A percentile compares a stretch with the other conserved stretches of the same genome.
phyloP scores from a whole-genome alignment of 2,113 vertebrate genomes.

The Reinhardtius hippoglossoides region DNA sequence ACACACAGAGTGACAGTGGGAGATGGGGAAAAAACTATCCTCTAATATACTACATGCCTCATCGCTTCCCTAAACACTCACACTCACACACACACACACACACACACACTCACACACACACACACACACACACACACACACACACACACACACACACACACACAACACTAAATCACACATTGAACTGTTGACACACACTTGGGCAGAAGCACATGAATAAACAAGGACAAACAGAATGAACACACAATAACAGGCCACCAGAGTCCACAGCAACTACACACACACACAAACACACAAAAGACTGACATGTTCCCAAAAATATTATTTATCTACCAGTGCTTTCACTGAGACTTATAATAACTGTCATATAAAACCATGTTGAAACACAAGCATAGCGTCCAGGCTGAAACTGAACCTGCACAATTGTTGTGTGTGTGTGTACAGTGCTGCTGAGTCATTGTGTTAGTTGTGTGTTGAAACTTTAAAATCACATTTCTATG shows the following conservation, averaged over 20 bases:
- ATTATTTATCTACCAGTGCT: slow-evolving; percentile 28
- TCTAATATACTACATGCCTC: slow-evolving; percentile 56
- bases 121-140: slow-evolving; percentile 8
- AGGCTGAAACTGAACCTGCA: neutral
- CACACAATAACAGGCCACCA: slow-evolving; percentile 28
- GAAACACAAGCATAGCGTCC: neutral
- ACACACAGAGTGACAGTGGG: neutral
- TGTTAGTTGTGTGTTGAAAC: slow-evolving; percentile 8
- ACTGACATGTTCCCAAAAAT: slow-evolving; percentile 25
- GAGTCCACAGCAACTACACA: slow-evolving; percentile 11
- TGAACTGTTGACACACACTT: slow-evolving; percentile 49
- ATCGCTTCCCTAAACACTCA: slow-evolving; percentile 43
- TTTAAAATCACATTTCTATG: slow-evolving; percentile 20
- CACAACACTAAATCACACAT: slow-evolving; percentile 10
- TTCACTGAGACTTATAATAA: slow-evolving; percentile 17
- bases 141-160: slow-evolving; percentile 6
- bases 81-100: neutral
- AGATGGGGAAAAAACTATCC: neutral
- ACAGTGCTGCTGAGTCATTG: slow-evolving; percentile 16
- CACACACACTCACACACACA: slow-evolving; percentile 20
- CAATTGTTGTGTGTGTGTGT: neutral
- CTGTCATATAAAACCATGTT: neutral
- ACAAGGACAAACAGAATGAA: slow-evolving; percentile 33
- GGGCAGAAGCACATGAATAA: slow-evolving; percentile 43
- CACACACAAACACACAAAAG: neutral